A percentile compares a stretch with the other conserved stretches of the same genome.
These are phyloP conservation scores for Bimastos eiseni DNA, from an alignment of 2,888 invertebrate species.

Conservation along the genomic window DNA sequence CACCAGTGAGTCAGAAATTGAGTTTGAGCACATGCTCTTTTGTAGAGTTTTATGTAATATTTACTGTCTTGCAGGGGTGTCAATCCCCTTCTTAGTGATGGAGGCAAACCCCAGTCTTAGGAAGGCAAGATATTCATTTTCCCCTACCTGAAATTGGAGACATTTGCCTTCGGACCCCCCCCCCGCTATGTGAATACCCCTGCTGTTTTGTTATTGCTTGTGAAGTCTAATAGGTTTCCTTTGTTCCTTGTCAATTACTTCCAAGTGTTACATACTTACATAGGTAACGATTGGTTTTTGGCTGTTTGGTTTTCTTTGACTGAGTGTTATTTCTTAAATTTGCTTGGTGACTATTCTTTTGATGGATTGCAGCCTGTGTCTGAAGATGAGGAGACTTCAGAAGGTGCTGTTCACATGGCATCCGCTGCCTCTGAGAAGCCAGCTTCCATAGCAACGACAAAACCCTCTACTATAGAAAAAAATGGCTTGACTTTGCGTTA, in stretches of 20 bases:
- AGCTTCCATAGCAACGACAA: not conserved
- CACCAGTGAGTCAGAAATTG: conserved; percentile 47
- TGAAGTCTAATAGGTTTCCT: not conserved
- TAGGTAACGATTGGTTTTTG: too few relatives aligned
- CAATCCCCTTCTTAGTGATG: too few relatives aligned
- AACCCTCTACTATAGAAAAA: not conserved
- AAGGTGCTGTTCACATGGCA: not conserved
- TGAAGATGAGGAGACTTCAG: conserved; percentile 34
- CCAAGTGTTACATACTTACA: not conserved
- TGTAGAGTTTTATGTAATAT: not conserved
- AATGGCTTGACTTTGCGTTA: not conserved
- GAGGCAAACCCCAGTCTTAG: too few relatives aligned
- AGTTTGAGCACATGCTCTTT: not conserved
- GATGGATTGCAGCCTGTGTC: conserved; percentile 33
- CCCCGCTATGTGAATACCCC: too few relatives aligned
- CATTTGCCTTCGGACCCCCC: too few relatives aligned
- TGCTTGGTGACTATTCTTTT: not conserved
- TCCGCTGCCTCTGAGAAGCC: not conserved
- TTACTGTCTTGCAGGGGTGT: too few relatives aligned
- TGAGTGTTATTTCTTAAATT: not conserved
- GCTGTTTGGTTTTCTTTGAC: not conserved
- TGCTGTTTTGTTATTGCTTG: not conserved
- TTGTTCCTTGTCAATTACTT: not conserved
- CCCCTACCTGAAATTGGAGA: too few relatives aligned
- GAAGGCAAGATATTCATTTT: too few relatives aligned